These are phyloP conservation scores for Cephalotes varians DNA, from an alignment of 2,888 invertebrate genomes.

Conservation along the genomic window DNA sequence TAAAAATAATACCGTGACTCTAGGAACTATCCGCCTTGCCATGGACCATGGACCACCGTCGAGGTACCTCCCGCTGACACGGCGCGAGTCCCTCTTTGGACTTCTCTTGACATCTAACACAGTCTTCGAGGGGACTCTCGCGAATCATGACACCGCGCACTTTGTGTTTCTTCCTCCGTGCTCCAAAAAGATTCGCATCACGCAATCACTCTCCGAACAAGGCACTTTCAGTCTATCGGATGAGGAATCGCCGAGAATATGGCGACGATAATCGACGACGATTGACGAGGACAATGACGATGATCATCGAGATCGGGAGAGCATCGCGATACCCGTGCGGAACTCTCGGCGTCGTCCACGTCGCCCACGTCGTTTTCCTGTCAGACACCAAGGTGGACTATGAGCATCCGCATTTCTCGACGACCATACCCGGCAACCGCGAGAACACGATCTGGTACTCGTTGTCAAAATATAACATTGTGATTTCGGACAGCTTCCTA, in stretches of 20 bases:
- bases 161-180: not conserved
- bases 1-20: constrained; percentile 85
- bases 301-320: constrained; percentile 33
- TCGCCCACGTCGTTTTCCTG: constrained; percentile 11
- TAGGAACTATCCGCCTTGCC: constrained; percentile 84
- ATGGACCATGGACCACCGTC: constrained; percentile 72
- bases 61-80: constrained; percentile 46
- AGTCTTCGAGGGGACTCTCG: constrained; percentile 23
- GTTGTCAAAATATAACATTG: constrained; percentile 96
- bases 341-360: constrained; percentile 48
- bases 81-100: constrained; percentile 23
- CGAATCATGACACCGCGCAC: constrained; percentile 12
- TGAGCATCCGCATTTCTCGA: constrained; percentile 96
- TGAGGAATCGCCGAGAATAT: constrained; percentile 61
- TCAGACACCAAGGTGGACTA: constrained; percentile 85
- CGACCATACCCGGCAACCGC: constrained; percentile 97
- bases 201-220: constrained; percentile 71
- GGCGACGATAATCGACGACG: constrained; percentile 36
- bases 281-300: constrained; percentile 23
- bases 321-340: constrained; percentile 39
- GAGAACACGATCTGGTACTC: constrained; percentile 95
- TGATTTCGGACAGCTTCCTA: constrained; percentile 94
- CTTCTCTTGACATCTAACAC: constrained; percentile 18
- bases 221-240: constrained; percentile 82
- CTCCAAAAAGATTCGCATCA: constrained; percentile 53